A percentile compares a stretch with the other conserved stretches of the same genome.
Conservation (phyloP, 2,888 invertebrate species). For the Entomobrya multifasciata region DNA sequence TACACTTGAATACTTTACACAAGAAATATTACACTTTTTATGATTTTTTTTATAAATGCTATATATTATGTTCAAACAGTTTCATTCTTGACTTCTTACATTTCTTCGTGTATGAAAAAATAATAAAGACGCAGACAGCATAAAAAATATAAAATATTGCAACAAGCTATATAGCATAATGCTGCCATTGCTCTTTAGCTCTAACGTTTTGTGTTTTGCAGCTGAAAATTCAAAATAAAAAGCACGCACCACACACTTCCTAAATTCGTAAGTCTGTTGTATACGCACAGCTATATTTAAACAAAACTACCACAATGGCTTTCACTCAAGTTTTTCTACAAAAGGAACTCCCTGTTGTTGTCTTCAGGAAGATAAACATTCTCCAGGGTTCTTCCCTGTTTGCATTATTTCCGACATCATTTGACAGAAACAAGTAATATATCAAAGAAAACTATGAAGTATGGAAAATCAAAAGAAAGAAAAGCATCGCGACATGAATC, state of each 20-base stretch:
- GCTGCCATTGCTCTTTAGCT: not conserved
- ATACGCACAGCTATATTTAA: no score
- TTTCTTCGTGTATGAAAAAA: not conserved
- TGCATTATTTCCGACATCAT: slow-evolving; percentile 38
- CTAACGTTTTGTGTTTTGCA: not conserved
- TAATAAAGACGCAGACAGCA: slow-evolving; percentile 25
- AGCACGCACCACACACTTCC: slow-evolving; percentile 27
- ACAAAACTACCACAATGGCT: not conserved
- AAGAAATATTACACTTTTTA: slow-evolving; percentile 38
- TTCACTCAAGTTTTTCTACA: not conserved
- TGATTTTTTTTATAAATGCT: not conserved
- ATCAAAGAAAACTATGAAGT: slow-evolving; percentile 15
- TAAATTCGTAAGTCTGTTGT: slow-evolving; percentile 36
- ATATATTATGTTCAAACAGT: slow-evolving; percentile 11
- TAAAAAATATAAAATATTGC: slow-evolving; percentile 56
- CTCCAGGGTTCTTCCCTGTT: not conserved
- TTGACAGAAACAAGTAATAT: slow-evolving; percentile 33
- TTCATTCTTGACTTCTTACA: not conserved
- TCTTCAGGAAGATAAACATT: not conserved
- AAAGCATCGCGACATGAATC: no score
- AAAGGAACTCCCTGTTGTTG: not conserved
- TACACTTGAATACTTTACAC: slow-evolving; percentile 15
- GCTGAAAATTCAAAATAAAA: slow-evolving; percentile 2
- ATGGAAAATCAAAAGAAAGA: no score
- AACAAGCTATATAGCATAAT: slow-evolving; percentile 25